These are phyloP conservation scores for Florisuga fusca DNA, from an alignment of 2,797 vertebrate genomes.

Conservation along the genomic window DNA sequence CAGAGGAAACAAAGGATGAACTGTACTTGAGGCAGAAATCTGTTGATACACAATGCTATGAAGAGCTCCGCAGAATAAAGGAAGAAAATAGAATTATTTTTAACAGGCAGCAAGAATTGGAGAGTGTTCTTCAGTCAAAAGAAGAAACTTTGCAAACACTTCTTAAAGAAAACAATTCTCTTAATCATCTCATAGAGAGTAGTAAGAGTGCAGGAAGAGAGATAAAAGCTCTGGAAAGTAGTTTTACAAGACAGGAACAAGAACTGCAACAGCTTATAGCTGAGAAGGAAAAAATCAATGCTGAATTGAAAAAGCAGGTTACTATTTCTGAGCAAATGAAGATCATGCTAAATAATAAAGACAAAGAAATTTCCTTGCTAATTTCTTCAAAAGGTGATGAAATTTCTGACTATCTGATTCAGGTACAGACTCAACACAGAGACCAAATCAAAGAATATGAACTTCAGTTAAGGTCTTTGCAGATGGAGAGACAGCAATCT, in stretches of 20 bases:
- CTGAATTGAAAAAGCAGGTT: constrained; percentile 85
- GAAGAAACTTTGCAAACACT: constrained; percentile 71
- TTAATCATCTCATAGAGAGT: constrained; percentile 76
- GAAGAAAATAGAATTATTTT: constrained; percentile 78
- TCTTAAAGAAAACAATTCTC: constrained; percentile 77
- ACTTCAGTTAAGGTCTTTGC: constrained; percentile 76
- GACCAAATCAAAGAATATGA: constrained; percentile 82
- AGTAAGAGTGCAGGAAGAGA: constrained; percentile 73
- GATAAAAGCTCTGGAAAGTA: constrained; percentile 76
- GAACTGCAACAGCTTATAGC: constrained; percentile 76
- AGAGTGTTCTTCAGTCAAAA: constrained; percentile 75
- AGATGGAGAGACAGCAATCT: constrained; percentile 76
- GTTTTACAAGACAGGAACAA: constrained; percentile 74
- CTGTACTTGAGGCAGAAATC: constrained; percentile 74
- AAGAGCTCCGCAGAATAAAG: constrained; percentile 82
- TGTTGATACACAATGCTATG: constrained; percentile 76
- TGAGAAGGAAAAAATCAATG: constrained; percentile 75
- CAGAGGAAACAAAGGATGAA: constrained; percentile 80
- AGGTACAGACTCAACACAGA: constrained; percentile 83
- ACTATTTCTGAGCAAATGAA: constrained; percentile 85
- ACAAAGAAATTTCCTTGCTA: constrained; percentile 87
- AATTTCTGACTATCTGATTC: constrained; percentile 85
- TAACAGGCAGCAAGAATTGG: constrained; percentile 75
- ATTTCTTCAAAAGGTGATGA: constrained; percentile 87
- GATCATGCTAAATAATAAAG: constrained; percentile 85